These are phyloP conservation scores for Cyclophora punctaria DNA, from an alignment of 2,888 invertebrate genomes.

Conservation along the genomic window DNA sequence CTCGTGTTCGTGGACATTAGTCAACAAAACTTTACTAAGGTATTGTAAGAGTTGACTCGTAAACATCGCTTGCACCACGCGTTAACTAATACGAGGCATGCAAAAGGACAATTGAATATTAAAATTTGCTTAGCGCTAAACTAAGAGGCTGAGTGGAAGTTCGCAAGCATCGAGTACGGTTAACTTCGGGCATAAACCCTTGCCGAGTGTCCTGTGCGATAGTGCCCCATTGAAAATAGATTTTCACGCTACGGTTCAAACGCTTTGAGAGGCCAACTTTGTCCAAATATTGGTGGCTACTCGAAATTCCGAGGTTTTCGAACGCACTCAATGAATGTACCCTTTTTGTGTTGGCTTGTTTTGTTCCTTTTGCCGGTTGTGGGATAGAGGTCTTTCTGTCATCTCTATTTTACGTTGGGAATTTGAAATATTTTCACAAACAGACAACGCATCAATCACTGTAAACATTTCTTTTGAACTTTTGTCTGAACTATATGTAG, in stretches of 20 bases:
- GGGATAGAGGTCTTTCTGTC: too few species aligned
- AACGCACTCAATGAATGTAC: conserved; percentile 14
- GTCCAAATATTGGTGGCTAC: conserved; percentile 50
- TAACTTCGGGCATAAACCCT: conserved; percentile 66
- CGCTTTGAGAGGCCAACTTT: conserved; percentile 56
- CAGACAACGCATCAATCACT: too few species aligned
- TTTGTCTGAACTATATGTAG: too few species aligned
- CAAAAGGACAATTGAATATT: conserved; percentile 70
- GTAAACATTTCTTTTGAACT: too few species aligned
- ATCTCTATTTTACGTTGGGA: too few species aligned
- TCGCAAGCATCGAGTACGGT: conserved; percentile 53
- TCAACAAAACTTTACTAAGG: not conserved
- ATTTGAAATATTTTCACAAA: too few species aligned
- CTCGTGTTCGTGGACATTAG: too few species aligned
- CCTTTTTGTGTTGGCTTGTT: too few species aligned
- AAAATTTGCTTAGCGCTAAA: conserved; percentile 69
- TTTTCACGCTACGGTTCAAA: conserved; percentile 66
- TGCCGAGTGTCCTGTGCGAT: conserved; percentile 64
- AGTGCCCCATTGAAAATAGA: conserved; percentile 73
- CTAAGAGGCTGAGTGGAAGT: conserved; percentile 52
- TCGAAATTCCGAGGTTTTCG: conserved; percentile 24
- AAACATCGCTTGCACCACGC: not conserved
- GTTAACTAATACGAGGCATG: conserved; percentile 18
- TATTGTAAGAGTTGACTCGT: not conserved
- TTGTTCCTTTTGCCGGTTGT: too few species aligned